Conservation (phyloP, 2,113 vertebrate genomes). For the Eclectus roratus region DNA sequence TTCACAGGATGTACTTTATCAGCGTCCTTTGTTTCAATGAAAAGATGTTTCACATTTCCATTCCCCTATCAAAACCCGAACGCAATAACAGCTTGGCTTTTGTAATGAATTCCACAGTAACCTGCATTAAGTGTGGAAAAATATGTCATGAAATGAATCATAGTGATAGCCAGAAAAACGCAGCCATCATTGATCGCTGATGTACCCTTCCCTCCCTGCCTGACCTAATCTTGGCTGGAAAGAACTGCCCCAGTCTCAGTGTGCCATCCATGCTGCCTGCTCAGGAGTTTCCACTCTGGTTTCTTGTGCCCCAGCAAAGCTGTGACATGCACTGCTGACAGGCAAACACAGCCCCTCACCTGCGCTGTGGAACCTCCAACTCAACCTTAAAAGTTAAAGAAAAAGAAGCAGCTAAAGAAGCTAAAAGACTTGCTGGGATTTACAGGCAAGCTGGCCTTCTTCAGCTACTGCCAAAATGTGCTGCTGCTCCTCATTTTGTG, state of each 20-base stretch:
- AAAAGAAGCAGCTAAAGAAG: not conserved
- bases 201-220: not conserved
- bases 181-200: rapidly evolving
- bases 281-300: not conserved
- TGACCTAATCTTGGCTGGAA: not conserved
- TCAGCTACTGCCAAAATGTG: not conserved
- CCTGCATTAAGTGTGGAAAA: not conserved
- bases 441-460: not conserved
- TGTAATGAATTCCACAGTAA: not conserved
- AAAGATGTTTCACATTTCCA: not conserved
- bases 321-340: not conserved
- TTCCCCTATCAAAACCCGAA: not conserved
- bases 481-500: rapidly evolving
- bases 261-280: not conserved
- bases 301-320: not conserved
- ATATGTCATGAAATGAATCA: not conserved
- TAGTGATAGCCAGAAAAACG: not conserved
- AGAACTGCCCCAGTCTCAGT: not conserved
- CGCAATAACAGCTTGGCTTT: not conserved
- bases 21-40: not conserved
- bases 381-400: not conserved
- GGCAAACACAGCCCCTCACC: not conserved
- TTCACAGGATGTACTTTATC: not conserved
- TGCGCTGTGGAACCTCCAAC: not conserved
- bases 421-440: not conserved